Conservation (phyloP, 2,113 vertebrate genomes). For the Epinephelus lanceolatus region DNA sequence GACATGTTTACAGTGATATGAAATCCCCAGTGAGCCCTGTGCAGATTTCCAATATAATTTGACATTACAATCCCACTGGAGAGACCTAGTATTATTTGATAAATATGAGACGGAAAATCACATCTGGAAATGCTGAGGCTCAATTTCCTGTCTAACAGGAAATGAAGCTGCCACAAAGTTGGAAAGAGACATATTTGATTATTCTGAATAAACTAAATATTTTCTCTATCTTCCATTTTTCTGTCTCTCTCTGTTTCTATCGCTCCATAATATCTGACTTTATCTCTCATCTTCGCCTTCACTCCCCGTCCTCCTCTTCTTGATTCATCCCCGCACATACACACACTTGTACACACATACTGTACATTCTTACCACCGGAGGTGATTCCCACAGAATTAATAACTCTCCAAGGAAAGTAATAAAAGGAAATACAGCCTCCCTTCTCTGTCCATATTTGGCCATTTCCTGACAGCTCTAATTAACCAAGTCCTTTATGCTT, state of each 20-base stretch:
- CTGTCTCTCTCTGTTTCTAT: background rate
- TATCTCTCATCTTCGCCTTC: background rate
- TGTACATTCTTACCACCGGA: slow-evolving; percentile 21
- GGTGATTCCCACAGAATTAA: slow-evolving; percentile 67
- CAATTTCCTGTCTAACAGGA: slow-evolving; percentile 80
- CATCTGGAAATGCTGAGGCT: slow-evolving; percentile 59
- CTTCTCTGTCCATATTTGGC: slow-evolving; percentile 66
- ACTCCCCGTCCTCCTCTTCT: background rate
- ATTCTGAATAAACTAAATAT: slow-evolving; percentile 58
- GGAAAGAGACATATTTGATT: slow-evolving; percentile 64
- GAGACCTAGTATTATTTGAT: slow-evolving; percentile 55
- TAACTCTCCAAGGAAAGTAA: slow-evolving; percentile 68
- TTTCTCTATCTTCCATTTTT: slow-evolving; percentile 21
- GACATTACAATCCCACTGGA: slow-evolving; percentile 38
- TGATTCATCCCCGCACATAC: background rate
- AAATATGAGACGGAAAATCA: slow-evolving; percentile 68
- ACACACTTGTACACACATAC: slow-evolving; percentile 22
- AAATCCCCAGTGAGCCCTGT: slow-evolving; percentile 18
- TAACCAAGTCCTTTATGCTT: slow-evolving; percentile 72
- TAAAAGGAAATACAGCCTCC: slow-evolving; percentile 62
- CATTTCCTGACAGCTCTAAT: slow-evolving; percentile 79
- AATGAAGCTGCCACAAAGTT: slow-evolving; percentile 78
- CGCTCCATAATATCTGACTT: slow-evolving; percentile 35
- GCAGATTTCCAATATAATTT: slow-evolving; percentile 59
- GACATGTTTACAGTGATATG: slow-evolving; percentile 29